Conservation (phyloP, 2,888 invertebrate genomes). For the Mesorhabditis spiculigera region DNA sequence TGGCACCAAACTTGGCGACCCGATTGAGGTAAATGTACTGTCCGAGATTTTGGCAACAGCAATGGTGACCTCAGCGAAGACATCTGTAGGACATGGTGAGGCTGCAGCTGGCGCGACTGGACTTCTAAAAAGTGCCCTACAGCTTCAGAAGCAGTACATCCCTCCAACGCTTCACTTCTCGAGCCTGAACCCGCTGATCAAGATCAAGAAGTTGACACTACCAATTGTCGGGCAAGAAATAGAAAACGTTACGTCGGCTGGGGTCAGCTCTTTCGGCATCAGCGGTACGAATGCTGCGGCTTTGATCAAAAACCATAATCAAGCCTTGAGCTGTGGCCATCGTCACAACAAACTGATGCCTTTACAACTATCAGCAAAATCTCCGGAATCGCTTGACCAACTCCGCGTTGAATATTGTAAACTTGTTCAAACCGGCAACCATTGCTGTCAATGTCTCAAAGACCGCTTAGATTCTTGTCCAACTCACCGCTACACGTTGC, state of each 20-base stretch:
- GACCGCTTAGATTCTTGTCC: background rate
- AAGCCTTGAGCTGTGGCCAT: background rate
- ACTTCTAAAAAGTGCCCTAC: slow-evolving; percentile 42
- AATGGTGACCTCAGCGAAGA: slow-evolving; percentile 39
- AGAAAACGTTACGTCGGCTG: slow-evolving; percentile 28
- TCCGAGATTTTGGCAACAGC: slow-evolving; percentile 30
- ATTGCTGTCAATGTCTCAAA: background rate
- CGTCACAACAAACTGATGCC: background rate
- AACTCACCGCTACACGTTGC: background rate
- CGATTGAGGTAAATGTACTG: slow-evolving; percentile 53
- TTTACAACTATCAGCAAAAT: background rate
- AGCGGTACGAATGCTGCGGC: slow-evolving; percentile 55
- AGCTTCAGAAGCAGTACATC: slow-evolving; percentile 38
- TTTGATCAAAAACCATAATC: background rate
- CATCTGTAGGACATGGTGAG: slow-evolving; percentile 53
- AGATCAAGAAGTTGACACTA: slow-evolving; percentile 25
- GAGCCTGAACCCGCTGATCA: slow-evolving; percentile 45
- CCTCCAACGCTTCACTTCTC: slow-evolving; percentile 45
- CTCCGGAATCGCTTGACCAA: background rate
- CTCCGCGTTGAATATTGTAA: background rate
- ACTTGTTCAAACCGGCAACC: background rate
- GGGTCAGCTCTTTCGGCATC: slow-evolving; percentile 54
- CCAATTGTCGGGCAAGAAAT: slow-evolving; percentile 39
- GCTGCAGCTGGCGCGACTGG: slow-evolving; percentile 53
- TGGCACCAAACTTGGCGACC: slow-evolving; percentile 57